Evolutionary conservation across 2,113 vertebrate genomes (phyloP).

Genomic region (Uropsilus gracilis): DNA sequence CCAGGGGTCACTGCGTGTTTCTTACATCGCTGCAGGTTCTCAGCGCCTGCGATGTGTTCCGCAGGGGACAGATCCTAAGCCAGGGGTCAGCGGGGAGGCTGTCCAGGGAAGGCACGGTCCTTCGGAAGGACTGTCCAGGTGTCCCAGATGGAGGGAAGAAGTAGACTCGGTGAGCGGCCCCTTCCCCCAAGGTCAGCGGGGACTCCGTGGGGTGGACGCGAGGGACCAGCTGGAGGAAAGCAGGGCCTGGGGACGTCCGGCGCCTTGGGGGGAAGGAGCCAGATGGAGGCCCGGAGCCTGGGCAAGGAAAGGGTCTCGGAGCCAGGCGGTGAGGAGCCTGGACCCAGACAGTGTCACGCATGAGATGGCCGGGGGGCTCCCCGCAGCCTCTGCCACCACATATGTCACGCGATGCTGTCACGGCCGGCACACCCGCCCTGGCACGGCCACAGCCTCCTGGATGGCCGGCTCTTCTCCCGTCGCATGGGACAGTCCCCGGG

Average conservation of each 20-base stretch:
- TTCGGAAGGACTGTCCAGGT: not conserved
- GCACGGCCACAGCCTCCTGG: not conserved
- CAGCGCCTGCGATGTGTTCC: accelerated
- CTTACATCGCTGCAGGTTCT: no score
- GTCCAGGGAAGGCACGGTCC: no score
- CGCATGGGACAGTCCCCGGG: no score
- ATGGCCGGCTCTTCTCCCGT: no score
- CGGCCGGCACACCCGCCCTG: not conserved
- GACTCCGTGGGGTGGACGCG: accelerated
- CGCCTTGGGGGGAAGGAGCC: not conserved
- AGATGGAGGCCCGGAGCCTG: not conserved
- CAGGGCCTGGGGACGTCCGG: not conserved
- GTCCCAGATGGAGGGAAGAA: not conserved
- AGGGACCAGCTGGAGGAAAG: accelerated
- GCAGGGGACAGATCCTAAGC: no score
- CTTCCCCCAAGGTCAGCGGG: not conserved
- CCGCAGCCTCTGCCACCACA: not conserved
- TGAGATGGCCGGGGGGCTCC: no score
- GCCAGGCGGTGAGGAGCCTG: not conserved
- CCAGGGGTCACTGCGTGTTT: no score
- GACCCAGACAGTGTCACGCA: accelerated
- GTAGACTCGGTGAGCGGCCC: accelerated
- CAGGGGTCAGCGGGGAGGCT: no score
- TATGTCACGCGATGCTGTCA: no score
- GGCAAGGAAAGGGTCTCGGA: no score